Base-by-base conservation (phyloP, 2,797 vertebrate genomes). In the Hephaestus fuliginosus region DNA sequence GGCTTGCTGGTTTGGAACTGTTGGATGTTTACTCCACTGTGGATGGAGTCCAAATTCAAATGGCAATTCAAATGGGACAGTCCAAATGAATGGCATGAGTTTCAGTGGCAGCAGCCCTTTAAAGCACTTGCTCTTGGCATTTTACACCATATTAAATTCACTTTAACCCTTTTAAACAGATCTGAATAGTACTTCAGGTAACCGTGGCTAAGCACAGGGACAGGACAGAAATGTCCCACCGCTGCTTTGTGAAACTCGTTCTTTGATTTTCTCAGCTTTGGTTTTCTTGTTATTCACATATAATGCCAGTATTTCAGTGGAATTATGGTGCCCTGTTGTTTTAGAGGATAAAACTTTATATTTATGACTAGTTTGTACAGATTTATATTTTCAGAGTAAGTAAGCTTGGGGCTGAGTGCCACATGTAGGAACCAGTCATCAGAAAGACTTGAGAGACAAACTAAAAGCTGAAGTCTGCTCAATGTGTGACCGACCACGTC, bases 91-190 rank as follows among this genome's bases (percentile, higher is more conserved):
- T 76, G 52, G 46, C 25, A 46, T 7, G 53, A 20, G 41, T 51
- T 56, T 72, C 58, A n/a, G 9, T 67, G 46, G 61, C 63, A 30
- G 51, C 28, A 52, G 33, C 57, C 52, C 14, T 81, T 71, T 79
- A 62, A 76, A 81, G 48, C 13, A 44, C 58, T 74, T 49, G 53
- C 30, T 70, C 12, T 68, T 74, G 71, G 72, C 60, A 68, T 81
- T 79, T 77, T 51, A 71, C 62, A 63, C 63, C 28, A 69, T 57
- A 83, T 84, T 75, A 82, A 65, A 80, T 72, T 74, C 60, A 67
- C 28, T 75, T 80, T 12, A 87, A 74, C 61, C 30, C 46, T 33
- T 76, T 79, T 69, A 71, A 71, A 80, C 36, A 10, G 51, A 46
- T 64, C 52, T 70, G n/a, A 36, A 65, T 22, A 74, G 61, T 20